Conservation (phyloP, 2,113 vertebrate genomes). For the Taxidea taxus region DNA sequence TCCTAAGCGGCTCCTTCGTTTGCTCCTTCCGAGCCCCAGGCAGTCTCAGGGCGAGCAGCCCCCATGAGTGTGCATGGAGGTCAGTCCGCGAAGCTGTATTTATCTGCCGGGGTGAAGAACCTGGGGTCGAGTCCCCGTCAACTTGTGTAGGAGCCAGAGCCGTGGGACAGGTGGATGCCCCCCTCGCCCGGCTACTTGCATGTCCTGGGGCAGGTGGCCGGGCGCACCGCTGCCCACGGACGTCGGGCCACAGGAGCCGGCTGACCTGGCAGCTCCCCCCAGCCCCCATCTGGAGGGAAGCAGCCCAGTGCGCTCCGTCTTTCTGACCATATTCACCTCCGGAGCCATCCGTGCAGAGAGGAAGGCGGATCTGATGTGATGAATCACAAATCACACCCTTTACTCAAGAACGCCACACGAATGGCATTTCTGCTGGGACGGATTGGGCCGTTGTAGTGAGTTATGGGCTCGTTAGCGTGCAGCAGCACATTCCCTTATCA, state of each 20-base stretch:
- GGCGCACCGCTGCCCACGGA: not conserved
- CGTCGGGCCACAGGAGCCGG: not conserved
- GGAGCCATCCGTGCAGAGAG: not conserved
- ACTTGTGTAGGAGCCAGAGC: not conserved
- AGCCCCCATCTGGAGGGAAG: not conserved
- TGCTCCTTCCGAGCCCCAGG: not conserved
- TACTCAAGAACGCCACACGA: not conserved
- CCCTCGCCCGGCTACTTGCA: not conserved
- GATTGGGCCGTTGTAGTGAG: not conserved
- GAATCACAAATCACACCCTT: conserved; percentile 23
- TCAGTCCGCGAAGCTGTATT: rapidly evolving
- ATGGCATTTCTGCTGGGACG: not conserved
- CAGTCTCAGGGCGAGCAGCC: not conserved
- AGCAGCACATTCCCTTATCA: conserved; percentile 44
- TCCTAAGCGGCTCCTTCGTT: not conserved
- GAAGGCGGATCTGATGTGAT: not conserved
- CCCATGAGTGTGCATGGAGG: rapidly evolving
- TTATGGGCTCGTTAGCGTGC: conserved; percentile 21
- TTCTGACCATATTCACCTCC: not conserved
- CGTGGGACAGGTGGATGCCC: rapidly evolving
- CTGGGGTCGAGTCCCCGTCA: not conserved
- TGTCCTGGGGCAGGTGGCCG: not conserved
- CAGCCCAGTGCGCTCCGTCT: not conserved
- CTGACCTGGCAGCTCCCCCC: not conserved
- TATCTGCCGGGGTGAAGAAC: not conserved